phyloP scores from a whole-genome alignment of 2,888 invertebrate genomes.

The Mythimna impura region DNA sequence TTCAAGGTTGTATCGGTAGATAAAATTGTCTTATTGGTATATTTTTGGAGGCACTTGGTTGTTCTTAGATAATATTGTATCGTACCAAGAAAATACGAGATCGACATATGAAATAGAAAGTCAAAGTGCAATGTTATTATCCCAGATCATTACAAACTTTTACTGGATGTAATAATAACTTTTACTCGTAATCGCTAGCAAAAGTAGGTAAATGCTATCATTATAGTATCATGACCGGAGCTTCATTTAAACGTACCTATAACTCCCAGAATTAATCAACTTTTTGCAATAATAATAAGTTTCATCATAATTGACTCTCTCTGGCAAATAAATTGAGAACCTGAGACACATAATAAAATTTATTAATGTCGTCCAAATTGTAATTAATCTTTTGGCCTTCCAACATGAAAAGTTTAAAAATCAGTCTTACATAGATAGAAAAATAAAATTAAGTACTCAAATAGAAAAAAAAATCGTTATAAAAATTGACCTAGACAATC shows the following conservation, averaged over 20 bases:
- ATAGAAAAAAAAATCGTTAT: not conserved
- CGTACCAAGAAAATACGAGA: not conserved
- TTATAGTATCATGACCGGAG: constrained; percentile 12
- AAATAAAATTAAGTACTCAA: not conserved
- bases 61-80: constrained; percentile 14
- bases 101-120: constrained; percentile 26
- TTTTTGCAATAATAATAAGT: constrained; percentile 36
- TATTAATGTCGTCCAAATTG: constrained; percentile 18
- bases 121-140: constrained; percentile 8
- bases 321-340: constrained; percentile 16
- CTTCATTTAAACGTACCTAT: not conserved
- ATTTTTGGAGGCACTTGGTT: constrained; percentile 29
- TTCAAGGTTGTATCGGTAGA: constrained; percentile 13
- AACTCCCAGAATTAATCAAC: constrained; percentile 34
- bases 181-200: constrained; percentile 18
- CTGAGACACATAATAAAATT: constrained; percentile 9
- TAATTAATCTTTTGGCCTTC: constrained; percentile 15
- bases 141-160: constrained; percentile 13
- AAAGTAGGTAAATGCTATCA: constrained; percentile 18
- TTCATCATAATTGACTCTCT: constrained; percentile 8
- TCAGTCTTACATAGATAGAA: not conserved
- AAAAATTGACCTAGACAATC: not conserved
- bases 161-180: constrained; percentile 10
- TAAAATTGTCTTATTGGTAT: constrained; percentile 24
- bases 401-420: constrained; percentile 12